Base-by-base conservation (phyloP, 2,797 vertebrate species). In the Choloepus didactylus region DNA sequence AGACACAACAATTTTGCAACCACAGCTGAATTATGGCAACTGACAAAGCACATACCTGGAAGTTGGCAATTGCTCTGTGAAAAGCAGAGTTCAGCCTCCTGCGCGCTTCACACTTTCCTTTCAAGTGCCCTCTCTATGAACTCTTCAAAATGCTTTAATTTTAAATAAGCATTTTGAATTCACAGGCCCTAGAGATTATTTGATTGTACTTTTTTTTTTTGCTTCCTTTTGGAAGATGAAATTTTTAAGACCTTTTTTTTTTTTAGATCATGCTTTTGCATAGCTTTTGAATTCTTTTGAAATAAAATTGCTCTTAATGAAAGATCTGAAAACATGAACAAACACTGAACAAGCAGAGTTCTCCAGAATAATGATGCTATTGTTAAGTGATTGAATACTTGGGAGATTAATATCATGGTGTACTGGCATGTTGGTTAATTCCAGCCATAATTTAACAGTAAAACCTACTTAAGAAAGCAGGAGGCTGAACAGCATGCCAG, bases 311-410 rank as follows among this genome's bases (percentile, higher is more conserved):
- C 93, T 97, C 76, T 97, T 96, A 97, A 93, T 87, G 85, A 98
- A 97, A 97, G 91, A 95, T 96, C 89, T 96, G 96, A 97, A 98
- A 97, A 97, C 95, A 96, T 91, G 91, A 69, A 70, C 89, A 92
- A 97, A 94, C 85, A 90, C 56, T 0, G n/a, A 92, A 95, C 25
- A 11, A 95, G 94, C 35, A 12, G 89, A 75, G 90, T 95, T 97
- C 81, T 76, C 51, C 59, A 94, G 85, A 97, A 98, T 97, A 97
- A 97, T 95, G 95, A 96, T 76, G 87, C 93, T 97, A 97, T 98
- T 98, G 96, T 98, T 95, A 97, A 96, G 89, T 94, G 97, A 97
- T n/a, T 98, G 98, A 97, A 90, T 97, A 94, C 96, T 97, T 98
- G 70, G 90, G 96, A 97, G 97, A 98, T 98, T 96, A 95, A 92